A percentile compares a stretch with the other conserved stretches of the same genome.
These are phyloP conservation scores for Mormyrus proboscirostris DNA, from an alignment of 2,797 vertebrate species.

Conservation along the genomic window DNA sequence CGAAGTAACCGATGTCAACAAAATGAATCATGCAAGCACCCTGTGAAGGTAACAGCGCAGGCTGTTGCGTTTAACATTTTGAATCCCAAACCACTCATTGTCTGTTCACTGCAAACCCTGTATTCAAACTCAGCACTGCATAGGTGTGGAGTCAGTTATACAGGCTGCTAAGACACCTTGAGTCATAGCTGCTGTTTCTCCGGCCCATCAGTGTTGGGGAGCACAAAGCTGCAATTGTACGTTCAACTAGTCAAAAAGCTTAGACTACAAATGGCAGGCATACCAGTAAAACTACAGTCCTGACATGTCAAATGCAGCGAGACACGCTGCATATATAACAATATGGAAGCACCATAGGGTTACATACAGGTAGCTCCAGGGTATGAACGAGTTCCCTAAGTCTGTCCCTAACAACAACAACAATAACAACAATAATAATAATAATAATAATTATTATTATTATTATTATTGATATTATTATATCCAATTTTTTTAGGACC, in stretches of 20 bases:
- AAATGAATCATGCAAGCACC: neutral
- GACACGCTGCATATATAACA: neutral
- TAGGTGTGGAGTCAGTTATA: neutral
- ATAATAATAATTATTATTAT: neutral
- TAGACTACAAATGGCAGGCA: neutral
- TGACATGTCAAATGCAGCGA: neutral
- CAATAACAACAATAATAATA: neutral
- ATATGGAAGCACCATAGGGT: neutral
- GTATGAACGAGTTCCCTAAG: neutral
- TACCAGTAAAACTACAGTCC: neutral
- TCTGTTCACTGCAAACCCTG: neutral
- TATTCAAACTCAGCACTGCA: neutral
- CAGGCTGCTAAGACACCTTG: neutral
- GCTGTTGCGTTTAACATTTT: neutral
- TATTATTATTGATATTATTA: neutral
- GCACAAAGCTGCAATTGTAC: neutral
- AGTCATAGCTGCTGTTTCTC: neutral
- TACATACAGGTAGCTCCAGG: neutral
- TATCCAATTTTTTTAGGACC: neutral
- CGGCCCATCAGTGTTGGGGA: neutral
- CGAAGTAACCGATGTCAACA: neutral
- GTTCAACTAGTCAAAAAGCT: neutral
- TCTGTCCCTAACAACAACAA: neutral
- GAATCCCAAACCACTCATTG: neutral
- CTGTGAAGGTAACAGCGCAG: neutral